Conservation (phyloP, 1,140 invertebrate genomes). For the Sminthurides bifidus region DNA sequence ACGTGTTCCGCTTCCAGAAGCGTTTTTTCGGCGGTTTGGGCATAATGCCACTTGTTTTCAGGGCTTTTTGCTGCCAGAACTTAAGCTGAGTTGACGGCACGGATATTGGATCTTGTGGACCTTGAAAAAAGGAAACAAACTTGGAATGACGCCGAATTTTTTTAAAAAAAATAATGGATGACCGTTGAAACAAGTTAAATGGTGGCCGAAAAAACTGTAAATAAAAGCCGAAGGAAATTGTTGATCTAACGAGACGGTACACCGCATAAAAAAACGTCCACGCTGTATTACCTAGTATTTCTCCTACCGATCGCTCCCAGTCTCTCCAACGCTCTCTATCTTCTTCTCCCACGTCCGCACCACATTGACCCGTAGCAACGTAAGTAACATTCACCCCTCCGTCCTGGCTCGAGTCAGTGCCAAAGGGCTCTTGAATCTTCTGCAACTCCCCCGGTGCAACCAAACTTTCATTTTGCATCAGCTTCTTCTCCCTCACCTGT, state of each 20-base stretch:
- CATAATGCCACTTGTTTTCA: background rate
- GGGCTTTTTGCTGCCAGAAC: slow-evolving; percentile 15
- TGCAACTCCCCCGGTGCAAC: background rate
- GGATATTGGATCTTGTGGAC: background rate
- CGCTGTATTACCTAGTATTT: background rate
- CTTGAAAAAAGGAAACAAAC: background rate
- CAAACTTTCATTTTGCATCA: background rate
- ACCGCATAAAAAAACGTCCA: background rate
- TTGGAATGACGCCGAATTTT: too few relatives aligned
- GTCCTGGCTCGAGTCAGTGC: background rate
- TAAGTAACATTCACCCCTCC: too few relatives aligned
- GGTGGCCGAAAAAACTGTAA: background rate
- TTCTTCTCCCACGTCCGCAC: background rate
- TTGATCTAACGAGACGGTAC: too few relatives aligned
- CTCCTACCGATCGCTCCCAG: background rate
- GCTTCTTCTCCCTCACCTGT: background rate
- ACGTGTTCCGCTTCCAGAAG: slow-evolving; percentile 21
- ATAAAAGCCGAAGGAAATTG: too few relatives aligned
- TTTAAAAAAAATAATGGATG: too few relatives aligned
- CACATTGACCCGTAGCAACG: too few relatives aligned
- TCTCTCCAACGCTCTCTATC: background rate
- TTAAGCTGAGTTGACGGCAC: background rate
- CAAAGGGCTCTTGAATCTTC: background rate
- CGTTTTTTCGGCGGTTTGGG: slow-evolving; percentile 6
- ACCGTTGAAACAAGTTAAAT: background rate